Base-by-base conservation (phyloP, 2,113 vertebrate genomes). In the Ivindomyrus marchei region DNA sequence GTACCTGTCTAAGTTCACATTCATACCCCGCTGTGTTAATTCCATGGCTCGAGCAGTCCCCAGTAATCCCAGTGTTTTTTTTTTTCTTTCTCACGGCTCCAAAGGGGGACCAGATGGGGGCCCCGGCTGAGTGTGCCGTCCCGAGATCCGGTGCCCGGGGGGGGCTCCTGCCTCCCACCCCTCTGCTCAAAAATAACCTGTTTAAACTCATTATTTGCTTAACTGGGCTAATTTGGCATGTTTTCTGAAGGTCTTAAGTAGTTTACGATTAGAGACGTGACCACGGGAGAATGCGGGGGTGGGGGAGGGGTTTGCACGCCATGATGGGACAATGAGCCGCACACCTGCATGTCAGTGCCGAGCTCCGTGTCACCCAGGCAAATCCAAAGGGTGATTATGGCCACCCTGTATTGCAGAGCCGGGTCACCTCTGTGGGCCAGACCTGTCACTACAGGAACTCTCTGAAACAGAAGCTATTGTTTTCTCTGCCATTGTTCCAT, bases 191-290 rank as follows among this genome's bases (percentile, higher is more conserved):
- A 93, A 94, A 95, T 91, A 90, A 91, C 93, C 92, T 91, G 92
- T 92, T 92, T 94, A 93, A 94, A 94, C 92, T 90, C 92, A 94
- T 95, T 94, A 95, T 90, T 90, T 90, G 91, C 92, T 92, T 93
- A 95, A 95, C 93, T 94, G 93, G 91, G 90, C 90, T 91, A 92
- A 89, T 92, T 92, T 85, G 90, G 50, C 91, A 91, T 94, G 91
- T 95, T 93, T 92, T 94, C 93, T 91, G 87, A 92, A 92, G 91
- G 91, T 93, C 90, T 93, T 93, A 94, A 94, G 92, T 89, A 91
- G 90, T 95, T 95, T 94, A 95, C 92, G 91, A 94, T 94, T 94
- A 90, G 89, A 92, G 92, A 92, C 88, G 62, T 66, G 93, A 94
- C 90, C 90, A 89, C 88, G 19, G 24, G 92, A 70, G n/a, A 70